Percentiles rank a stretch among this genome's conserved stretches.
Conservation (phyloP, 1,140 invertebrate genomes). For the Sarcophaga bullata region DNA sequence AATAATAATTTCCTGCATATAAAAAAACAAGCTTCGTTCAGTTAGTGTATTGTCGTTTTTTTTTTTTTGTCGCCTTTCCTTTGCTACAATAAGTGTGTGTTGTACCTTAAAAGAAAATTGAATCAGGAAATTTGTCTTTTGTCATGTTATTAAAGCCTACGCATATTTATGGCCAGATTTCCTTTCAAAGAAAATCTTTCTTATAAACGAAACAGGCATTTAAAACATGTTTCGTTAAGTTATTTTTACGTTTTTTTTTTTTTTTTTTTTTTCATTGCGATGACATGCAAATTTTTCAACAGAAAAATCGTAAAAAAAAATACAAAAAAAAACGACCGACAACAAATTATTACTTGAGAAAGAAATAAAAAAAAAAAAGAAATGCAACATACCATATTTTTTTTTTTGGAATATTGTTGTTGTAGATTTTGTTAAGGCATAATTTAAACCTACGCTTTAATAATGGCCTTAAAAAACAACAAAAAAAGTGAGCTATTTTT, state of each 20-base stretch:
- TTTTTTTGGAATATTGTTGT: no score
- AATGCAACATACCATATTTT: slow-evolving; percentile 8
- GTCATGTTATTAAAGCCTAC: slow-evolving; percentile 40
- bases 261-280: not conserved
- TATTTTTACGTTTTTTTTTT: not conserved
- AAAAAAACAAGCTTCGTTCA: not conserved
- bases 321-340: no score
- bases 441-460: slow-evolving; percentile 35
- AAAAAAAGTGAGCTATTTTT: slow-evolving; percentile 16
- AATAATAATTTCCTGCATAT: not conserved
- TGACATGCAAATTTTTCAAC: slow-evolving; percentile 35
- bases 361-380: not conserved
- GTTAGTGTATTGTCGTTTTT: not conserved
- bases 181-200: no score
- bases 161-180: slow-evolving; percentile 37
- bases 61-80: not conserved
- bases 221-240: slow-evolving; percentile 25
- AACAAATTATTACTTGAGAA: slow-evolving; percentile 32
- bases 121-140: slow-evolving; percentile 41
- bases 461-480: not conserved
- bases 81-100: not conserved
- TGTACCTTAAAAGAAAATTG: slow-evolving; percentile 6
- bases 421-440: not conserved
- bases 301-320: slow-evolving; percentile 5
- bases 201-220: slow-evolving; percentile 4